These are phyloP conservation scores for Drosophila kohkoa DNA, from an alignment of 1,140 invertebrate species.

Conservation along the genomic window DNA sequence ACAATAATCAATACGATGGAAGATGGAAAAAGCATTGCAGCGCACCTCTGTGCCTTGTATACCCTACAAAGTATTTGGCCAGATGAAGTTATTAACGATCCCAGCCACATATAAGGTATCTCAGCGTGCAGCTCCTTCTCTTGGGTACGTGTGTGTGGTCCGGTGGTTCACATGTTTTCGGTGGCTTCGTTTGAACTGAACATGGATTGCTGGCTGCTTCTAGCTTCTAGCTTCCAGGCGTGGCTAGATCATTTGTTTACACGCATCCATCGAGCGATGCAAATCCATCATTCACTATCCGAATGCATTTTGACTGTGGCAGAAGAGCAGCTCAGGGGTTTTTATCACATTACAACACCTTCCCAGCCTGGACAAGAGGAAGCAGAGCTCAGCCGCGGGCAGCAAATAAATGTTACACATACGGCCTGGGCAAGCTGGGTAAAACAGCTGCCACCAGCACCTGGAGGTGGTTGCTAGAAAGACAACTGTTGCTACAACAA, in stretches of 20 bases:
- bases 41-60: background rate
- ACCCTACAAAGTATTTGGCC: constrained; percentile 28
- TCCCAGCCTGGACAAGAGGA: background rate
- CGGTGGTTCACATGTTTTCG: constrained; percentile 74
- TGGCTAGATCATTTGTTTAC: constrained; percentile 82
- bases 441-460: constrained; percentile 42
- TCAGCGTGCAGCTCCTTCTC: background rate
- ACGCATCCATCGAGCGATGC: constrained; percentile 66
- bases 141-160: constrained; percentile 63
- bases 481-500: constrained; percentile 38
- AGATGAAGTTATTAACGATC: background rate
- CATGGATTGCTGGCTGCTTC: background rate
- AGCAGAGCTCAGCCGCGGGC: constrained; percentile 40
- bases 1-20: constrained; percentile 79
- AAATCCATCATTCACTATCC: constrained; percentile 44
- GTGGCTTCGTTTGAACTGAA: constrained; percentile 76
- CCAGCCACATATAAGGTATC: background rate
- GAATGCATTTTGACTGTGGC: constrained; percentile 14
- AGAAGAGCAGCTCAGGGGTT: constrained; percentile 40
- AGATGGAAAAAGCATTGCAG: constrained; percentile 4
- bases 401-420: constrained; percentile 41
- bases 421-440: constrained; percentile 15
- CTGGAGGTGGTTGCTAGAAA: constrained; percentile 42
- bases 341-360: constrained; percentile 76
- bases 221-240: constrained; percentile 17